Evolutionary conservation across 2,113 vertebrate genomes (phyloP), one percentile per base, ranked within the genome.

Genomic region (Amphilophus citrinellus): DNA sequence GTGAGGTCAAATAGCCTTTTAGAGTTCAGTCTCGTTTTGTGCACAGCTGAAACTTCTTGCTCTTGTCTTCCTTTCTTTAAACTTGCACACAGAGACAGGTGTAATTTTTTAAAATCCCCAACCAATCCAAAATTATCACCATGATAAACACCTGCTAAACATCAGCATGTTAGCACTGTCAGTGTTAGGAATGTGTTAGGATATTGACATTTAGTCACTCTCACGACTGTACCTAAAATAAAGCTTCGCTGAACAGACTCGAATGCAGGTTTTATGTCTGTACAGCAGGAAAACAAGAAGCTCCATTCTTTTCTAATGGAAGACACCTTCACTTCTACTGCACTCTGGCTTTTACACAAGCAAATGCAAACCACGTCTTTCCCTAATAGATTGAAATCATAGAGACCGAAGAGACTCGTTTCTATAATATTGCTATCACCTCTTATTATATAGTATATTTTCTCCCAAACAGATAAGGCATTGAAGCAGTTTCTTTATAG

Each of bases 341-440:
- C n/a, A 60, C 35, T 27, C 10, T 53, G 57, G 57, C 37, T 77
- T 44, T 60, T 77, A 32, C 53, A 73, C 1, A 1, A 73, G 27
- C 47, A 73, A 73, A 73, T 73, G 17, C 66, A 73, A 53, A 73
- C 47, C 66, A 53, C 53, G 17, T 13, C 47, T 53, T 30, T 14
- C 10, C 47, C 10, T n/a, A 73, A 73, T 53, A 73, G 66, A 53
- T 53, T 73, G 27, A 73, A 73, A 73, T 53, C 47, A 73, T 3
- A 73, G 27, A 53, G 27, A 73, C 17, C 0, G 17, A 50, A 53
- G 27, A 53, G 66, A 73, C 17, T 53, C 5, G 0, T 53, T 73
- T 73, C 32, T 73, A 17, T 73, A 53, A 73, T 53, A 73, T 73
- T 73, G 66, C 66, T 32, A 53, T 73, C 27, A 32, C 66, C 27